Conservation (phyloP, 2,113 vertebrate species). For the Gobio gobio region DNA sequence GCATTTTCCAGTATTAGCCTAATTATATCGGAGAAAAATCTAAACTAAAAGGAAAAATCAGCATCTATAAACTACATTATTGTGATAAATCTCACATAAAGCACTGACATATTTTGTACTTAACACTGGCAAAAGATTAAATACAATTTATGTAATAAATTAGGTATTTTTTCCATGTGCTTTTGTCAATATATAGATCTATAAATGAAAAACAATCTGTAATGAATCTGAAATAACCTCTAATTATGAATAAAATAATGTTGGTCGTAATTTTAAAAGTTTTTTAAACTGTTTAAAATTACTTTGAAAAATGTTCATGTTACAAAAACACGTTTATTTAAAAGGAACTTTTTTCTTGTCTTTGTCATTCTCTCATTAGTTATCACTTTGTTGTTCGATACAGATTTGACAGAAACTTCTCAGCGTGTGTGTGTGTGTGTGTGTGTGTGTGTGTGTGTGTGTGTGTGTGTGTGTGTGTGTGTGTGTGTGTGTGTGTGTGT, state of each 20-base stretch:
- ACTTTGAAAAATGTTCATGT: background rate
- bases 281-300: background rate
- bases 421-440: constrained; percentile 16
- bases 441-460: constrained; percentile 29
- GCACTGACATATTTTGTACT: background rate
- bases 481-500: constrained; percentile 31
- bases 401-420: constrained; percentile 19
- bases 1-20: background rate
- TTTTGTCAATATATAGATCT: background rate
- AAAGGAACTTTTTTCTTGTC: no score
- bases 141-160: background rate
- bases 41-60: background rate
- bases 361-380: no score
- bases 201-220: background rate
- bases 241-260: background rate
- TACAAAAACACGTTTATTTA: background rate
- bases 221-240: background rate
- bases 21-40: background rate
- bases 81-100: background rate
- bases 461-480: constrained; percentile 34
- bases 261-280: background rate
- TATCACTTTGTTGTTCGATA: constrained; percentile 5
- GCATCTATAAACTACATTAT: background rate
- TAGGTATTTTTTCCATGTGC: background rate
- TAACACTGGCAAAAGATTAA: background rate